phyloP scores from a whole-genome alignment of 1,140 invertebrate genomes.

The Hyles vespertilio region DNA sequence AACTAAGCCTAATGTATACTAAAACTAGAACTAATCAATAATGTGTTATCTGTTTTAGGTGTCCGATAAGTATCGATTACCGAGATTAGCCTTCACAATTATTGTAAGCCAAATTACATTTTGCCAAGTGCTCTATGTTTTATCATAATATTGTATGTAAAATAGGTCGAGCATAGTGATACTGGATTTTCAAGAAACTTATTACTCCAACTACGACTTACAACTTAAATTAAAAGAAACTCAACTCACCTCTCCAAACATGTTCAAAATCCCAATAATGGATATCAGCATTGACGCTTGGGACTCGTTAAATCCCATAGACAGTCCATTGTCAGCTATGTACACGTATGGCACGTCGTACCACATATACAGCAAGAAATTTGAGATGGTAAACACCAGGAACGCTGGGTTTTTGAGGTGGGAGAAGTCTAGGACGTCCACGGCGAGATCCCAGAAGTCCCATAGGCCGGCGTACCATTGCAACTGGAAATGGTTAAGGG shows the following conservation, averaged over 20 bases:
- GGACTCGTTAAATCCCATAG: constrained; percentile 82
- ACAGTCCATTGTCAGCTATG: constrained; percentile 81
- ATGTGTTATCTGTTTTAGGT: too few species aligned
- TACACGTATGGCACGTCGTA: constrained; percentile 94
- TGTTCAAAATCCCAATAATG: constrained; percentile 90
- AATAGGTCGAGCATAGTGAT: too few species aligned
- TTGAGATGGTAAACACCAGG: constrained; percentile 88
- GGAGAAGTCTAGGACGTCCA: constrained; percentile 87
- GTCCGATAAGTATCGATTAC: too few species aligned
- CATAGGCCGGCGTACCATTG: constrained; percentile 84
- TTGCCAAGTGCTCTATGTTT: too few species aligned
- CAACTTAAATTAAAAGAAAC: neutral
- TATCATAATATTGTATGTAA: too few species aligned
- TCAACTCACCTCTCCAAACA: constrained; percentile 86
- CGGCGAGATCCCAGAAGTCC: constrained; percentile 85
- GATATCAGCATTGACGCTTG: constrained; percentile 89
- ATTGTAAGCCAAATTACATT: too few species aligned
- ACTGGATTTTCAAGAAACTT: too few species aligned
- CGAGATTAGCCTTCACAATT: too few species aligned
- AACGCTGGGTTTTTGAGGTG: constrained; percentile 85
- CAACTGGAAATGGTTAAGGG: constrained; percentile 50
- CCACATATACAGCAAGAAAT: constrained; percentile 91
- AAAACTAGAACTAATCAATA: too few species aligned
- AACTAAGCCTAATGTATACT: too few species aligned
- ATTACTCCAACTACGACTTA: too few species aligned